Base-by-base conservation (phyloP, 2,113 vertebrate genomes). In the Cebus imitator region DNA sequence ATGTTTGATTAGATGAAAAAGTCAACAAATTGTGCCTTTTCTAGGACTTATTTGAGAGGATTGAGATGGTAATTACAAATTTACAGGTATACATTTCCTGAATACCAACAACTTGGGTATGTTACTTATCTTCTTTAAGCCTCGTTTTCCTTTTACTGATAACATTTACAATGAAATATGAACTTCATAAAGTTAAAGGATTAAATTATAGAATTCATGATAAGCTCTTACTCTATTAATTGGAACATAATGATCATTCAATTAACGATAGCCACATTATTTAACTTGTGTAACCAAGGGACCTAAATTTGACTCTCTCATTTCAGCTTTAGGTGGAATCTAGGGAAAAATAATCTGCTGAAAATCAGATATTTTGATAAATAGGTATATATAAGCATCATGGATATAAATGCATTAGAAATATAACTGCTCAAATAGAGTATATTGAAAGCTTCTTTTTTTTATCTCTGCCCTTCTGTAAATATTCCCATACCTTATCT, bases 161-260 rank as follows among this genome's bases (percentile, higher is more conserved):
- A 80, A 57, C 66, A 75, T 70, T 95, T 91, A 92, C 70, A 84
- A 80, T 85, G 17, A 84, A 90, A 87, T 68, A 48, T 40, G 52
- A 90, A 79, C 8, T 35, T 70, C 40, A 58, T 66, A 75, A 32
- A 6, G 13, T 61, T 90, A 68, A 73, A 93, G 37, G 50, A 88
- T 94, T 88, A 72, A 92, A 90, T 83, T 23, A 81, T 27, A 64
- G 11, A 85, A 37, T 85, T 90, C 35, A 72, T 27, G 35, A 37
- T 80, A 92, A 84, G 40, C 27, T 92, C 37, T 82, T 72, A 80
- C 32, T 6, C 0, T 5, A 72, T n/a, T 50, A 18, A 20, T 92
- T 96, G 21, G 16, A 78, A 82, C 43, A 95, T 25, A 97, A 70
- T 35, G 89, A 70, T 45, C 23, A 88, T 14, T 55, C 55, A 87